Conservation (phyloP, 2,113 vertebrate species). For the Piaya cayana region DNA sequence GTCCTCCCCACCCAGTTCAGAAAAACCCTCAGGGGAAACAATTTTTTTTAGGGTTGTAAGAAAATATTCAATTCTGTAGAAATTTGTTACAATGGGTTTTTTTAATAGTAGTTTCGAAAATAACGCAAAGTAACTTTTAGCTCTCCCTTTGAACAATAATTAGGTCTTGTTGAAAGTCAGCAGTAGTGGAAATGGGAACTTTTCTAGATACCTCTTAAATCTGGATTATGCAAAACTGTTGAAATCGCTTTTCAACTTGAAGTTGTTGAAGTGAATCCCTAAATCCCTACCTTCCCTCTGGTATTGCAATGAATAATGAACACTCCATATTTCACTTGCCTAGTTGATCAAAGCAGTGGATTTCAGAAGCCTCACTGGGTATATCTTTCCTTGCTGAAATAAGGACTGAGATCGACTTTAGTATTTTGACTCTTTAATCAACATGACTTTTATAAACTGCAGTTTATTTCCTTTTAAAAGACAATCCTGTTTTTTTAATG, state of each 20-base stretch:
- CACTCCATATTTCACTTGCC: neutral
- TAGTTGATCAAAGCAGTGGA: slow-evolving; percentile 31
- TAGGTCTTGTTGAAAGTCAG: neutral
- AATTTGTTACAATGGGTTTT: neutral
- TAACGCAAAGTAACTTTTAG: neutral
- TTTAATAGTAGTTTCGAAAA: neutral
- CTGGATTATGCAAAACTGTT: slow-evolving; percentile 3
- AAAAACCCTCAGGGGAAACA: neutral
- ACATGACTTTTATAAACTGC: neutral
- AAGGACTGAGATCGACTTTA: neutral
- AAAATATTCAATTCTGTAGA: neutral
- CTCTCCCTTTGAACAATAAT: neutral
- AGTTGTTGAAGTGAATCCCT: slow-evolving; percentile 20
- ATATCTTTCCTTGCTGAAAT: neutral
- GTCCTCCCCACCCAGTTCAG: neutral
- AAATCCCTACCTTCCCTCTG: slow-evolving; percentile 3
- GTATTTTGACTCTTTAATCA: slow-evolving; percentile 16
- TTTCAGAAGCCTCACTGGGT: slow-evolving; percentile 23
- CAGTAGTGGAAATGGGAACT: neutral
- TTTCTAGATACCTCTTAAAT: neutral
- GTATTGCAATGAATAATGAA: slow-evolving; percentile 14
- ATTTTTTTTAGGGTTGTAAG: neutral
- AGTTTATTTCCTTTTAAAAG: slow-evolving; percentile 1
- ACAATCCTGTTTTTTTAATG: neutral
- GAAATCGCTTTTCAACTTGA: neutral